A percentile compares a stretch with the other conserved stretches of the same genome.
These are phyloP conservation scores for Tylochromis polylepis DNA, from an alignment of 2,113 vertebrate genomes.

Conservation along the genomic window DNA sequence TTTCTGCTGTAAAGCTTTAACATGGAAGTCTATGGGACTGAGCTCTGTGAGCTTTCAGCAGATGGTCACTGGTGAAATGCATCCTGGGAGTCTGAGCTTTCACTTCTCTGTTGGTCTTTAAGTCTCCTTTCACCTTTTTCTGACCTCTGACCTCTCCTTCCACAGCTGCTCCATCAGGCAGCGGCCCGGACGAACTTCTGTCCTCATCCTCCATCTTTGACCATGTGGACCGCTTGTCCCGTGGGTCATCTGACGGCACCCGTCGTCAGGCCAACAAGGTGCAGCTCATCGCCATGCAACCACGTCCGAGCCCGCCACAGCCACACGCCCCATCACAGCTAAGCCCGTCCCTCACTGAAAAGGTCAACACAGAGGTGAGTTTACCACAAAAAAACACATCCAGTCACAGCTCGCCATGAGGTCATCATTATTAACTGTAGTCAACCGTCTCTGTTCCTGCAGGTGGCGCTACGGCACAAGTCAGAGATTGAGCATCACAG, in stretches of 20 bases:
- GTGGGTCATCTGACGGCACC: constrained; percentile 81
- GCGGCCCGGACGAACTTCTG: constrained; percentile 81
- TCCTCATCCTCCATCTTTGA: constrained; percentile 96
- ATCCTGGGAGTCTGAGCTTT: neutral
- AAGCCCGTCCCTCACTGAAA: constrained; percentile 79
- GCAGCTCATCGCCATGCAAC: constrained; percentile 96
- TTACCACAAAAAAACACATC: neutral
- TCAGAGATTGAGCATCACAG: constrained; percentile 96
- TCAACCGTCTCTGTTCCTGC: neutral
- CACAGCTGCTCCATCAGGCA: constrained; percentile 70
- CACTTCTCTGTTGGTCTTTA: neutral
- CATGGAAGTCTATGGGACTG: neutral
- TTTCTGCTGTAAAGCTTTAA: neutral
- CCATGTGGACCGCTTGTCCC: constrained; percentile 89
- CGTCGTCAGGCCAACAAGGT: constrained; percentile 87
- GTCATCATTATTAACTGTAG: neutral
- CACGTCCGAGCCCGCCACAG: constrained; percentile 77
- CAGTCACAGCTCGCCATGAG: neutral
- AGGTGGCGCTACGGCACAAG: constrained; percentile 92
- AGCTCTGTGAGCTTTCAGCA: neutral
- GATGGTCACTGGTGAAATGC: neutral
- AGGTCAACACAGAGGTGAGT: constrained; percentile 86
- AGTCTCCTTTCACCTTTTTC: neutral
- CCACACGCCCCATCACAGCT: constrained; percentile 66
- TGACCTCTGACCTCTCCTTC: neutral